Evolutionary conservation across 1,140 invertebrate species (phyloP), one percentile per base, ranked within the genome.

Genomic region (Contarinia nasturtii): DNA sequence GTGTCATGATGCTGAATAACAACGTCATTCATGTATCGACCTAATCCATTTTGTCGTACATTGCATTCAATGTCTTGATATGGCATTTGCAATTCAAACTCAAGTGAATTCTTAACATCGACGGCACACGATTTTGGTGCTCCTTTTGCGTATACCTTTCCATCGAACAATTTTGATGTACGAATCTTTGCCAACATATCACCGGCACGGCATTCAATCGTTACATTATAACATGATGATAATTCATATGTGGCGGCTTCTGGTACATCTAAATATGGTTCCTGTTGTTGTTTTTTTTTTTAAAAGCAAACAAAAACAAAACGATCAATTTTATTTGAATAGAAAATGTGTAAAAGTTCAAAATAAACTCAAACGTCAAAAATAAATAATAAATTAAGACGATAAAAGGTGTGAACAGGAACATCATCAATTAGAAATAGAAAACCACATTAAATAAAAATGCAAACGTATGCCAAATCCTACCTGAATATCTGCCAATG

Each of bases 1-100:
- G 86, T 89, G 60, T 93, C 88, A 65, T 94, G 89, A 65, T 93
- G 88, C 61, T 94, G 88, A 55, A 91, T 90, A 33, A 91, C 81
- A 12, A 89, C 82, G 65, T 90, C 86, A 62, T 88, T 90, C 48
- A 86, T 66, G 54, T 88, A 91, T 53, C 82, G 77, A 46, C 84
- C 85, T 14, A 86, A 71, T 37, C 82, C 81, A 54, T 85, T 85
- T 56, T 87, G 82, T 52, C 81, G 77, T 15, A 87, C 83, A 64
- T 89, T 89, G 61, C 87, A 91, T 59, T 90, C 85, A 15, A 91
- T 71, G 63, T 91, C 85, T 59, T 86, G 84, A 67, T 89, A 91
- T n/a, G 79, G 81, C 82, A 92, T 86, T 48, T 78, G 76, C 34
- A 92, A 66, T 62, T 87, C 85, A 60, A 92, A 91, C 59, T 89